Percentiles rank a stretch among this genome's conserved stretches.
phyloP scores from a whole-genome alignment of 2,113 vertebrate genomes.

The Carettochelys insculpta region DNA sequence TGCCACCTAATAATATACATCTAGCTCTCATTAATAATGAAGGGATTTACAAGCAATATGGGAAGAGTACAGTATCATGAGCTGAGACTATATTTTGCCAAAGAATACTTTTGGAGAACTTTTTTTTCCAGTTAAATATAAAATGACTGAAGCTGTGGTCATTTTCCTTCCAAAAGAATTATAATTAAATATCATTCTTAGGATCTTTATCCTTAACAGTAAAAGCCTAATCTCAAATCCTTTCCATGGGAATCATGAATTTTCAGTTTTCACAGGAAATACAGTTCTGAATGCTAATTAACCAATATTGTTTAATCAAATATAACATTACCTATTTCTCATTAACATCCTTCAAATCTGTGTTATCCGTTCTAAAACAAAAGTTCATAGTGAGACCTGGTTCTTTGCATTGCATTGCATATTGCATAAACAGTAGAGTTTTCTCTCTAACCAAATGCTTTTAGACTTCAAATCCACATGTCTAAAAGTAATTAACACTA shows the following conservation, averaged over 20 bases:
- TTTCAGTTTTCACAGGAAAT: not conserved
- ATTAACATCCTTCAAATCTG: not conserved
- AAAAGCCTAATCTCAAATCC: not conserved
- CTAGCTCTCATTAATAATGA: not conserved
- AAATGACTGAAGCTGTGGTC: not conserved
- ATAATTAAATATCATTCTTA: not conserved
- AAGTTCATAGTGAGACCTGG: not conserved
- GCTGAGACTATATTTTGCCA: not conserved
- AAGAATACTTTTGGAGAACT: rapidly evolving
- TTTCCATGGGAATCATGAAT: not conserved
- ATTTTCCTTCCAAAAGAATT: not conserved
- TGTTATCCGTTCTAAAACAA: not conserved
- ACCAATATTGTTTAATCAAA: not conserved
- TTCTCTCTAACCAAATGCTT: not conserved
- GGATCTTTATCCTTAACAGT: not conserved
- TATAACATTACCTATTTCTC: not conserved
- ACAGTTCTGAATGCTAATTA: not conserved
- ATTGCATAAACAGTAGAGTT: not conserved
- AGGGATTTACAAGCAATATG: not conserved
- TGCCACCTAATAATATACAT: not conserved
- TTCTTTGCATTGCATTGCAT: not conserved
- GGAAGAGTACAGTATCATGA: not conserved
- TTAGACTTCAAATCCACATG: not conserved
- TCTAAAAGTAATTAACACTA: not conserved
- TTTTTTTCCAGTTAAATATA: not conserved